Base-by-base conservation (phyloP, 2,797 vertebrate species). In the Chelon labrosus region DNA sequence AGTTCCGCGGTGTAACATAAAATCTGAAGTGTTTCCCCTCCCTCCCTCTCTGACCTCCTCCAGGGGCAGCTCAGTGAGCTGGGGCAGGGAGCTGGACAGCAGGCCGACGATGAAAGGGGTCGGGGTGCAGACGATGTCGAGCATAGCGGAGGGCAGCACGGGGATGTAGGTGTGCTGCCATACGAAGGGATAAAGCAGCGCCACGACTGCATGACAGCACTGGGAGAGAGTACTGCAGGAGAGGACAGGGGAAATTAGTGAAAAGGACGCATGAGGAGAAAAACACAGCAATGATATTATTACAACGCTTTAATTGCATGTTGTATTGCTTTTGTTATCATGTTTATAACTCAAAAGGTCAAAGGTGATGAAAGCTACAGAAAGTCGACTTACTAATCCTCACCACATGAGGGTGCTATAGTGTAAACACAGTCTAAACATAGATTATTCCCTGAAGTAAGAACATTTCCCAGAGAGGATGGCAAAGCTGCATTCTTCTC, bases 101-200 rank as follows among this genome's bases (percentile, higher is more conserved):
- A 99, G 95, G 41, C 97, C 98, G 0, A 98, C 96, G 12, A 99
- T 95, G 92, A 98, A 99, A 0, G 97, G 97, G 0, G 97, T 99
- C 0, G 97, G 97, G 0, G 98, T 98, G 94, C 97, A 99, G 73
- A 97, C 97, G 0, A 99, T 98, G 94, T 99, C 97, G 0, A 98
- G 95, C 98, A 99, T 99, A 53, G 97, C 93, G 0, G 97, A 95
- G 0, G 98, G 98, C 65, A 99, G 92, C 75, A 99, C 97, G 0
- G 98, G 98, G 90, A 99, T 98, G 95, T 98, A 99, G 7, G 98
- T 99, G 91, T 99, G 98, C 85, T 99, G 98, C 98, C 98, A 99
- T n/a, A 96, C 93, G 67, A 99, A 99, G 25, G 98, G 98, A 78
- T 99, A 99, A 27, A 98, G 95, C 13, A 97, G 91, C 0, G 97